Base-by-base conservation (phyloP, 2,113 vertebrate genomes). In the Tenrec ecaudatus region DNA sequence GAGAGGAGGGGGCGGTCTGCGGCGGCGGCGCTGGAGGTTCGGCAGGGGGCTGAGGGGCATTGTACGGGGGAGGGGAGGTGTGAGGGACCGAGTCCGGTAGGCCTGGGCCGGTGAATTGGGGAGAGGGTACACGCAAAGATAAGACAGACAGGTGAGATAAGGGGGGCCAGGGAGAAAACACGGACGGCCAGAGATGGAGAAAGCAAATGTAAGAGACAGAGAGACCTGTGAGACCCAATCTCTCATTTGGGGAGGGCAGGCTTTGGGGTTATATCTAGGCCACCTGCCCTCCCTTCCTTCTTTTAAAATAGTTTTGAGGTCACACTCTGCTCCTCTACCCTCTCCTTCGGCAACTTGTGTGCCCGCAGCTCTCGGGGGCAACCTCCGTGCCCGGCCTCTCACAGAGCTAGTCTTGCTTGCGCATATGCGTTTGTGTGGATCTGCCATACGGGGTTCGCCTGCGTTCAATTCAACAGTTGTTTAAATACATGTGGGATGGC, bases 61-160 rank as follows among this genome's bases (percentile, higher is more conserved):
- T 98, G 97, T 99, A 99, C 0, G 99, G 99, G 23, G 99, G 99
- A 17, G 99, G 99, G 33, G 98, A 97, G 86, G 98, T 99, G 96
- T 98, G 99, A 85, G 98, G 98, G 40, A 98, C 98, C 0, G 98
- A 97, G 93, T 99, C 98, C 36, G 98, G 98, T 33, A 99, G 97
- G 95, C 98, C 99, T 99, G 97, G 87, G 64, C 84, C 60, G 75
- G 47, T 31, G 33, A 77, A 86, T 91, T 36, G n/a, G 47, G 86
- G 89, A 79, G 69, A 83, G 27, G 82, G 66, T 31, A 27, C 76
- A 27, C 66, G 38, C 47, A 81, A 29, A 93, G 12, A 73, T 1
- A 33, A 87, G 47, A 73, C 33, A 53, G 58, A 66, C 64, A 33
- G 33, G 71, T 69, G 36, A 85, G 71, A 62, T 71, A 76, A 38